A percentile compares a stretch with the other conserved stretches of the same genome.
Conservation (phyloP, 2,797 vertebrate species). For the Cryptoprocta ferox region DNA sequence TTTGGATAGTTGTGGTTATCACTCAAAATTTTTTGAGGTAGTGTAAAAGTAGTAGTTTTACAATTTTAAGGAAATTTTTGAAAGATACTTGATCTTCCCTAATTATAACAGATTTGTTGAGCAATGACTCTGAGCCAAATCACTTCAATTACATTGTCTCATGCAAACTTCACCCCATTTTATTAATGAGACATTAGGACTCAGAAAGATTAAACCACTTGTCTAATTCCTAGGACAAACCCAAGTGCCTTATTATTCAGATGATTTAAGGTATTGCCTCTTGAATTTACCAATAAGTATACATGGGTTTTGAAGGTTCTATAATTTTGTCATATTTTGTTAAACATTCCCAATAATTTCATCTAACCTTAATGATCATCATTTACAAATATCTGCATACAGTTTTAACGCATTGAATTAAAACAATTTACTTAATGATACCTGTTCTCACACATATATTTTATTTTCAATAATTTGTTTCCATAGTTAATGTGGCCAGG, state of each 20-base stretch:
- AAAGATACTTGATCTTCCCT: background rate
- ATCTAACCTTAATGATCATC: background rate
- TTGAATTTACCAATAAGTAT: background rate
- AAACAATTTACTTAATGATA: background rate
- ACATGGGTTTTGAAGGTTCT: background rate
- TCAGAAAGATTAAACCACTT: background rate
- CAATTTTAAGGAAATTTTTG: background rate
- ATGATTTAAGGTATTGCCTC: background rate
- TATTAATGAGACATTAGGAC: background rate
- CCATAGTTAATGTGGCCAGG: background rate
- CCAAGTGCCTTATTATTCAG: background rate
- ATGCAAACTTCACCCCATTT: background rate
- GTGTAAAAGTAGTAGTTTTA: background rate
- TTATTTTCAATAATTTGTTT: conserved; percentile 14
- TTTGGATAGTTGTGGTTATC: background rate
- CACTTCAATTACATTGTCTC: background rate
- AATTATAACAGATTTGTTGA: conserved; percentile 12
- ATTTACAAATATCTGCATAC: background rate
- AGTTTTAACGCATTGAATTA: background rate
- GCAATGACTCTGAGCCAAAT: background rate
- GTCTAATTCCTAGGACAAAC: background rate
- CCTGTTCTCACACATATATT: background rate
- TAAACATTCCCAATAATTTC: conserved; percentile 7
- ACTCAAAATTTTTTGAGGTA: background rate
- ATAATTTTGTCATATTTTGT: background rate